A percentile compares a stretch with the other conserved stretches of the same genome.
These are phyloP conservation scores for Sebastes hubbsi DNA, from an alignment of 2,797 vertebrate genomes.

Conservation along the genomic window DNA sequence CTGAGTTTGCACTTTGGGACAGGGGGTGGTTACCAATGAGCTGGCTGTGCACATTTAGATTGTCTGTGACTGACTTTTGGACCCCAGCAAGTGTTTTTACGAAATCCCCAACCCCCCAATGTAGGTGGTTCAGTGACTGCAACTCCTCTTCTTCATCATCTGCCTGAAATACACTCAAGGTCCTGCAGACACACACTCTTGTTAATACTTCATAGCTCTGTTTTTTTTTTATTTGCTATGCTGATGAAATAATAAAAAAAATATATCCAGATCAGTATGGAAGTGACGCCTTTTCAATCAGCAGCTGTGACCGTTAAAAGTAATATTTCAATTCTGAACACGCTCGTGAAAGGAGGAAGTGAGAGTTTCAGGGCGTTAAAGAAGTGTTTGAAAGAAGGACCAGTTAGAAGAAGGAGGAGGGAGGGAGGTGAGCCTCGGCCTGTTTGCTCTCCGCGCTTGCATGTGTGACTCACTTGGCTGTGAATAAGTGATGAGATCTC, in stretches of 20 bases:
- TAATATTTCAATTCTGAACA: constrained; percentile 14
- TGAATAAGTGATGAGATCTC: constrained; percentile 80
- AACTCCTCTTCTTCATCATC: constrained; percentile 5
- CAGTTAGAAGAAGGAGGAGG: constrained; percentile 2
- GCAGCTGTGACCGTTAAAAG: not conserved
- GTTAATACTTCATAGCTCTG: constrained; percentile 61
- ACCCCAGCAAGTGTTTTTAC: constrained; percentile 73
- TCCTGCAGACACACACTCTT: constrained; percentile 49
- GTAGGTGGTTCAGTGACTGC: constrained; percentile 64
- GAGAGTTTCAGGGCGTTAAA: constrained; percentile 35
- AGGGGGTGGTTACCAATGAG: constrained; percentile 16
- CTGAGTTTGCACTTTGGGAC: constrained; percentile 62
- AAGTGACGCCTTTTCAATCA: constrained; percentile 72
- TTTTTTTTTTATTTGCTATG: constrained; percentile 81
- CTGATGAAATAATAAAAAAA: constrained; percentile 82
- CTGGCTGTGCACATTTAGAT: constrained; percentile 62
- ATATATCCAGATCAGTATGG: constrained; percentile 75
- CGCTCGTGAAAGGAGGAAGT: constrained; percentile 53
- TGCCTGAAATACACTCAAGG: constrained; percentile 43
- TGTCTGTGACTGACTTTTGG: constrained; percentile 74
- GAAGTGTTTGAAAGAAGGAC: constrained; percentile 22
- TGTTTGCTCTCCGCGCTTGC: constrained; percentile 59
- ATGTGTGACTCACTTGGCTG: constrained; percentile 60
- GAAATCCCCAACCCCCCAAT: constrained; percentile 32
- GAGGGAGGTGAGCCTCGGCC: constrained; percentile 40